Conservation (phyloP, 2,888 invertebrate species). For the Elaeidobius kamerunicus region DNA sequence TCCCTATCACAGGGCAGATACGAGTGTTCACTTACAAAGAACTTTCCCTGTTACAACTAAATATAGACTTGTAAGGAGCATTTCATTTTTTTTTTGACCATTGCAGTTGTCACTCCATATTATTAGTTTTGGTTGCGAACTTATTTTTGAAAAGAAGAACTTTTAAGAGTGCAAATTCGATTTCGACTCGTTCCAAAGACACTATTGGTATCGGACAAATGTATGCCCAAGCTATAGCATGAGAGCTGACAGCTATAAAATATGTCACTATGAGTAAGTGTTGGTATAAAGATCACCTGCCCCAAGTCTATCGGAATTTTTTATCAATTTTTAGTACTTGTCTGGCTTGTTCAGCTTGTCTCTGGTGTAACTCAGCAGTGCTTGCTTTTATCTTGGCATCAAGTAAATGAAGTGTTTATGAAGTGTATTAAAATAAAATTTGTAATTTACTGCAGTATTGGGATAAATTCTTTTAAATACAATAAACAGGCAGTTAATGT, state of each 20-base stretch:
- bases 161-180: constrained; percentile 12
- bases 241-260: constrained; percentile 5
- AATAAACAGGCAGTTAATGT: constrained; percentile 18
- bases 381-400: constrained; percentile 6
- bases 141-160: constrained; percentile 11
- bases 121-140: constrained; percentile 9
- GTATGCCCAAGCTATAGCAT: constrained; percentile 9
- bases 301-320: constrained; percentile 13
- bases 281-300: constrained; percentile 13
- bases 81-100: constrained; percentile 4
- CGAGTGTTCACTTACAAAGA: constrained; percentile 3
- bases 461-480: constrained; percentile 14
- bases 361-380: constrained; percentile 5
- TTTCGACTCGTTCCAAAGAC: constrained; percentile 14
- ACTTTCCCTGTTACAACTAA: constrained; percentile 1
- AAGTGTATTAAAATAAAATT: not conserved
- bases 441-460: constrained; percentile 8
- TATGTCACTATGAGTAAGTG: constrained; percentile 12
- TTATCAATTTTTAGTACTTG: constrained; percentile 7
- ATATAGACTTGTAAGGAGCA: not conserved
- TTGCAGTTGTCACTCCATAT: not conserved
- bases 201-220: constrained; percentile 7
- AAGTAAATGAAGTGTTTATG: constrained; percentile 2
- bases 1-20: too few relatives aligned
- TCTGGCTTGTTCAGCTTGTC: constrained; percentile 9